phyloP scores from a whole-genome alignment of 2,113 vertebrate species.

The Brienomyrus brachyistius region DNA sequence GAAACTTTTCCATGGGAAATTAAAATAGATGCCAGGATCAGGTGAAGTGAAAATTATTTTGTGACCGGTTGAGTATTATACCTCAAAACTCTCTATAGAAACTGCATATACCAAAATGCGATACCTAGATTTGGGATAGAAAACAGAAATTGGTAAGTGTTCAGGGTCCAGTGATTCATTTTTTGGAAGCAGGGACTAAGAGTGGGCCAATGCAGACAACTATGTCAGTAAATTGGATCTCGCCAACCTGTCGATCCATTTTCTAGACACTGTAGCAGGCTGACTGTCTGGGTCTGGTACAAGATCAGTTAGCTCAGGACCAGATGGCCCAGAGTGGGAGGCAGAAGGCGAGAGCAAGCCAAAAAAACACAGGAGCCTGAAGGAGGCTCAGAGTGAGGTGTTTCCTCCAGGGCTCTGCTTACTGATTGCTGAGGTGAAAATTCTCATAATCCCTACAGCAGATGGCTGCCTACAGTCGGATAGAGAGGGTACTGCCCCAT shows the following conservation, averaged over 20 bases:
- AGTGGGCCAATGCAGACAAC: neutral
- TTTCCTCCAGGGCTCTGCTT: neutral
- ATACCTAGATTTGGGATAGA: neutral
- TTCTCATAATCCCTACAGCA: neutral
- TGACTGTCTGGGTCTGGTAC: neutral
- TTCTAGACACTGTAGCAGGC: neutral
- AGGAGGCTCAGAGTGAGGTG: neutral
- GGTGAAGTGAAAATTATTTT: neutral
- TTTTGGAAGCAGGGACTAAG: neutral
- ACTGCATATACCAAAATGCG: neutral
- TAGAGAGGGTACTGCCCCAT: neutral
- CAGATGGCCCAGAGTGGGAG: neutral
- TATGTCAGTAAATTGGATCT: neutral
- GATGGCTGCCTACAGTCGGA: neutral
- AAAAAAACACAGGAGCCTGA: neutral
- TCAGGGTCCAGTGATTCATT: neutral
- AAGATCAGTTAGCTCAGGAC: neutral
- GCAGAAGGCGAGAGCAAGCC: neutral
- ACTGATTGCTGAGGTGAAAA: neutral
- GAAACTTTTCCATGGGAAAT: neutral
- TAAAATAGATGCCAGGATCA: neutral
- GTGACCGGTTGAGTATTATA: neutral
- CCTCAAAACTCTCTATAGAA: neutral
- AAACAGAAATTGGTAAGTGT: neutral
- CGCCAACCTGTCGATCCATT: slow-evolving; percentile 1